Conservation (phyloP, 2,113 vertebrate species). For the Paratilapia polleni region DNA sequence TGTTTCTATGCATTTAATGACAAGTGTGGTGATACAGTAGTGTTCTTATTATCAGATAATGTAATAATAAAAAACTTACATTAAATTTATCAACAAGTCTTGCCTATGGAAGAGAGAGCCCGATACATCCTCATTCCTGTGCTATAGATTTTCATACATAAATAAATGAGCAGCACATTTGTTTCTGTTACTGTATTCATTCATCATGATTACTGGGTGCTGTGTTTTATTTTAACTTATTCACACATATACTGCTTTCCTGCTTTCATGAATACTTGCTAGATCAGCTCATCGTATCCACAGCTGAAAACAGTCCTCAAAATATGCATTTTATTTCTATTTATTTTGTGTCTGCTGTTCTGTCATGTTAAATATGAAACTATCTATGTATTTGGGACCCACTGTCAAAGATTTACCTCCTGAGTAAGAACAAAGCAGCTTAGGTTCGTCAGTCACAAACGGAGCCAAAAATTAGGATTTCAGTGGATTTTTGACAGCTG, state of each 20-base stretch:
- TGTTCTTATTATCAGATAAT: not conserved
- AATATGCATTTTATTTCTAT: not conserved
- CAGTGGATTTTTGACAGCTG: not conserved
- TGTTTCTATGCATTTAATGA: not conserved
- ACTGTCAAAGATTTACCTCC: not conserved
- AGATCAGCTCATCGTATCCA: not conserved
- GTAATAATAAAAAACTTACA: not conserved
- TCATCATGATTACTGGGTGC: not conserved
- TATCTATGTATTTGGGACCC: accelerated
- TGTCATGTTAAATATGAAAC: not conserved
- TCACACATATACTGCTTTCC: not conserved
- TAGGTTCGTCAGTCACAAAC: not conserved
- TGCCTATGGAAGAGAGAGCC: not conserved
- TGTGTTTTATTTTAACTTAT: too few relatives aligned
- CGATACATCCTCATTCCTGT: too few relatives aligned
- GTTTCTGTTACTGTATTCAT: too few relatives aligned
- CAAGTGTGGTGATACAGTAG: not conserved
- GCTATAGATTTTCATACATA: too few relatives aligned
- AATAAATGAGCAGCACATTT: too few relatives aligned
- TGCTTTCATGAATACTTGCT: not conserved
- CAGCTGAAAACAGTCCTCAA: not conserved
- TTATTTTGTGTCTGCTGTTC: not conserved
- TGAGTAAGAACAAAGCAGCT: not conserved
- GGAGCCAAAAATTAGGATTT: not conserved
- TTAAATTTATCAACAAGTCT: not conserved